Conservation (phyloP, 2,888 invertebrate genomes). For the Eumerus sabulonum region DNA sequence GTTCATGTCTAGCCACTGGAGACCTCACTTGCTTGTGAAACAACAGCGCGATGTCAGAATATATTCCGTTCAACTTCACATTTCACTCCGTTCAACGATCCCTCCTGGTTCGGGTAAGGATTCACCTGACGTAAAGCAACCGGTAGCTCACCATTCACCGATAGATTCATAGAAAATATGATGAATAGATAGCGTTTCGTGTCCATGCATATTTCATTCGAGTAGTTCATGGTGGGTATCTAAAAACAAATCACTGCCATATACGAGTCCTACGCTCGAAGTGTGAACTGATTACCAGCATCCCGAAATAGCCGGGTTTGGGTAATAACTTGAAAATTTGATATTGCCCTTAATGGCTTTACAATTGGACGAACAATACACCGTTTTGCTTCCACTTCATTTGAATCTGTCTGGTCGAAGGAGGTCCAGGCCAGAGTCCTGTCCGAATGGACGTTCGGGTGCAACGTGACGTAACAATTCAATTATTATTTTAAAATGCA, state of each 20-base stretch:
- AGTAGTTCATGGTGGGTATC: neutral
- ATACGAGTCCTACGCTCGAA: neutral
- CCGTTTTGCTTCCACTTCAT: constrained; percentile 11
- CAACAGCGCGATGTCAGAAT: neutral
- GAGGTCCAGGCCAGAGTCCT: neutral
- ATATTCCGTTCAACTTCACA: too few relatives aligned
- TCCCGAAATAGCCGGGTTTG: constrained; percentile 11
- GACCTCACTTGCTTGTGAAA: neutral
- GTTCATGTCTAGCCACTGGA: neutral
- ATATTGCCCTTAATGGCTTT: constrained; percentile 17
- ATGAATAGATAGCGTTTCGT: constrained; percentile 15
- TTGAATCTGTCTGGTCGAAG: neutral
- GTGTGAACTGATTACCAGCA: neutral
- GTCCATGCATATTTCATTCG: constrained; percentile 16
- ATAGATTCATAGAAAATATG: neutral
- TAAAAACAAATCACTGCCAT: constrained; percentile 7
- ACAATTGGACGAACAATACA: constrained; percentile 13
- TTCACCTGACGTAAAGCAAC: constrained; percentile 9
- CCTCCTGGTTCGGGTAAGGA: neutral
- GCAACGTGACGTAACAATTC: constrained; percentile 10
- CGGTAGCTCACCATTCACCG: neutral
- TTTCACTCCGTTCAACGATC: neutral
- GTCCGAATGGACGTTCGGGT: neutral
- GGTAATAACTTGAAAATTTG: constrained; percentile 22
- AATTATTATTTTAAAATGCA: constrained; percentile 15